Base-by-base conservation (phyloP, 1,140 invertebrate genomes). In the Aphelinus certus region DNA sequence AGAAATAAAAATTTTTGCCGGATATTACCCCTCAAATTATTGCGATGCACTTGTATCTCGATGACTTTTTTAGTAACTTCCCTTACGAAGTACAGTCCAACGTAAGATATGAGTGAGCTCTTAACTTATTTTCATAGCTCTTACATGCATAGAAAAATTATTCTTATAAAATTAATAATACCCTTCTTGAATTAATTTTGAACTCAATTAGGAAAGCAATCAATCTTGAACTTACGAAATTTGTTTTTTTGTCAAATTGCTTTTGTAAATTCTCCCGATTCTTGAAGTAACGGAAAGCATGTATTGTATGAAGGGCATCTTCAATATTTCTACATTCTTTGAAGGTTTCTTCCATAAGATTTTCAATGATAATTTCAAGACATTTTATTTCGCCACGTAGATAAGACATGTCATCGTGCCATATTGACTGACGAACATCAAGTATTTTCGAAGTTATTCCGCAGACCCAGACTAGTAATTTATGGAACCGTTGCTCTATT, bases 301-400 rank as follows among this genome's bases (percentile, higher is more conserved):
- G 65, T 51, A 80, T 49, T 46, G 61, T 55, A 66, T 76, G 71
- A 68, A 79, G 66, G n/a, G 71, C 71, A 78, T 81, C 77, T 71
- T 80, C 77, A 42, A 88, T 60, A 79, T 93, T 93, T 55, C 91
- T 91, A 5, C 94, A 88, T 6, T 89, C 88, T 76, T 91, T 89
- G 80, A 95, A 94, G 0, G 92, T 90, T 3, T 88, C 88, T 51
- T 90, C 89, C 7, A 94, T 89, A 4, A 95, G 83, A 79, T 94
- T 94, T 84, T 94, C 92, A 73, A 94, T 90, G 57, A 90, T 90
- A 56, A 90, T 89, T 86, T 95, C 93, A 42, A 94, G 88, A 72
- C 92, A 90, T 78, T 91, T 92, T 70, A 94, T 90, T 62, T 90
- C 88, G 1, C 86, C 84, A 9, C 91, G 89, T 81, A 94, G 94